Conservation (phyloP, 1,140 invertebrate species). For the Drosophila lini region DNA sequence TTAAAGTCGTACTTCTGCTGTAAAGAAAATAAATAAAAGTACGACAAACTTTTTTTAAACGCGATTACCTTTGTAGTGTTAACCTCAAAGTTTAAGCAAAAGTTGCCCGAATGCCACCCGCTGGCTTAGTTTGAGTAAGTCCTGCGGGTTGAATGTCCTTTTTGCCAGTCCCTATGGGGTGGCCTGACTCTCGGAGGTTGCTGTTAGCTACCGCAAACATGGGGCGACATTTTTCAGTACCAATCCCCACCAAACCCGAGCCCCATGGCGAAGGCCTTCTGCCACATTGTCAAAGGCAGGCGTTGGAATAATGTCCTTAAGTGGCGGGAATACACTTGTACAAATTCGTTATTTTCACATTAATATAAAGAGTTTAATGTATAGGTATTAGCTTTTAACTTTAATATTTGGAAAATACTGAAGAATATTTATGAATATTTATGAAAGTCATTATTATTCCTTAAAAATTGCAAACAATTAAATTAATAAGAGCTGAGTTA, state of each 20-base stretch:
- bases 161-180: conserved; percentile 26
- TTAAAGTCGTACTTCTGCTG: neutral
- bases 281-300: conserved; percentile 35
- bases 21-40: neutral
- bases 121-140: conserved; percentile 15
- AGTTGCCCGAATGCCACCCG: conserved; percentile 16
- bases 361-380: neutral
- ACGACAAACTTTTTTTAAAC: neutral
- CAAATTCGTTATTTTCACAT: neutral
- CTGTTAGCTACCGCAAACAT: conserved; percentile 31
- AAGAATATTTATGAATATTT: neutral
- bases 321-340: neutral
- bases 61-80: conserved; percentile 1
- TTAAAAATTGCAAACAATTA: too few relatives aligned
- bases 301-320: neutral
- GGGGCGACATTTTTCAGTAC: conserved; percentile 39
- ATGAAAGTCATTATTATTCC: too few relatives aligned
- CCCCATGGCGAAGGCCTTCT: conserved; percentile 4
- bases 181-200: conserved; percentile 1
- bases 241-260: neutral
- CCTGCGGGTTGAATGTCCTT: conserved; percentile 40
- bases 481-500: too few relatives aligned
- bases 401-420: neutral
- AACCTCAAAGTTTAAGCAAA: conserved; percentile 3
- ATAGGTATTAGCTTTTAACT: neutral